A percentile compares a stretch with the other conserved stretches of the same genome.
Evolutionary conservation across 2,113 vertebrate species (phyloP).

Genomic region (Stigmatopora nigra): DNA sequence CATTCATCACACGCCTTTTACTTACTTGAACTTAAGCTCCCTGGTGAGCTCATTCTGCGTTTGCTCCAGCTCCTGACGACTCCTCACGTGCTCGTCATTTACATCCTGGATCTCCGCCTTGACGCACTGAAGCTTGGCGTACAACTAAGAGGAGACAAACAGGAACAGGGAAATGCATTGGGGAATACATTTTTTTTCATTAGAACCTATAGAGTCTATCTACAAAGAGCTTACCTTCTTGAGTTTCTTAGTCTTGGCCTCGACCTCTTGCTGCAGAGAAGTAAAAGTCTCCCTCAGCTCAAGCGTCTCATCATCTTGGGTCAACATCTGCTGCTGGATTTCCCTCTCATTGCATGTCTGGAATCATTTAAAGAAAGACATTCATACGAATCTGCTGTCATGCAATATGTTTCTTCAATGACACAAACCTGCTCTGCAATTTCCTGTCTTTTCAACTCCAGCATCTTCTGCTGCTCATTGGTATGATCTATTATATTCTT

Average conservation of each 20-base stretch:
- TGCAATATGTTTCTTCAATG: neutral
- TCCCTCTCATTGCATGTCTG: constrained; percentile 86
- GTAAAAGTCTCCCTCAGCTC: constrained; percentile 91
- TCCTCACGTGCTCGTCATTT: constrained; percentile 90
- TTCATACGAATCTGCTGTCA: neutral
- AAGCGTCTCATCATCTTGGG: constrained; percentile 87
- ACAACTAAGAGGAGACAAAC: constrained; percentile 70
- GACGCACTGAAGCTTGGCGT: constrained; percentile 93
- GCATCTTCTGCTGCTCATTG: constrained; percentile 95
- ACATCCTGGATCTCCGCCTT: constrained; percentile 95
- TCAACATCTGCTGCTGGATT: constrained; percentile 91
- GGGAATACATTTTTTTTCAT: too few species aligned
- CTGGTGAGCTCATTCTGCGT: constrained; percentile 95
- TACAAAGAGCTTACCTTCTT: constrained; percentile 75
- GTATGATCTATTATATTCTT: constrained; percentile 96
- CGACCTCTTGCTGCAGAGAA: constrained; percentile 93
- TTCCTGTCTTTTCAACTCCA: constrained; percentile 87
- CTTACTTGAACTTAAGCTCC: constrained; percentile 97
- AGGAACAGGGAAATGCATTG: neutral
- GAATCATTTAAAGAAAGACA: constrained; percentile 16
- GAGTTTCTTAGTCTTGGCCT: constrained; percentile 97
- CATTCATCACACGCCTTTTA: neutral
- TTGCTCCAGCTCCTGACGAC: constrained; percentile 93
- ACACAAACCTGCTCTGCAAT: constrained; percentile 86
- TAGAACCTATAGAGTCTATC: too few species aligned